These are phyloP conservation scores for Eulacestoma nigropectus DNA, from an alignment of 2,113 vertebrate species.

Conservation along the genomic window DNA sequence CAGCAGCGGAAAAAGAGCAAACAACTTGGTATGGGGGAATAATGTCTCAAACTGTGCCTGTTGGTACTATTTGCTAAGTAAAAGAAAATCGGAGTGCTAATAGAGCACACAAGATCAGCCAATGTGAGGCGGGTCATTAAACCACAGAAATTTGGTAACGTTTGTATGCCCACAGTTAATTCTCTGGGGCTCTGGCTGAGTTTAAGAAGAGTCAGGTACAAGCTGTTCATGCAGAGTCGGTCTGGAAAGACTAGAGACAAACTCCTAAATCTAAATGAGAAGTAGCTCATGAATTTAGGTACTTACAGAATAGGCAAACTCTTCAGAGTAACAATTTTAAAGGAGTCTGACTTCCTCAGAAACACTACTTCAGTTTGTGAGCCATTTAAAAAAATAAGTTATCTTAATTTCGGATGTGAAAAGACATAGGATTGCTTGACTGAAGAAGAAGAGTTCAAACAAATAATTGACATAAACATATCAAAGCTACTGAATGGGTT, in stretches of 20 bases:
- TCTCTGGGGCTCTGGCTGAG: neutral
- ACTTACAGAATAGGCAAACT: neutral
- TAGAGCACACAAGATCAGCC: neutral
- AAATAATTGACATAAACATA: neutral
- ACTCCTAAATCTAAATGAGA: neutral
- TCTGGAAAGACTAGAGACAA: neutral
- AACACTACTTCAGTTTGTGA: neutral
- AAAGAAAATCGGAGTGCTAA: neutral
- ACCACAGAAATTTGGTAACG: neutral
- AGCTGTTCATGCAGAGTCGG: neutral
- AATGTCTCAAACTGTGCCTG: neutral
- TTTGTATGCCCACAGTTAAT: neutral
- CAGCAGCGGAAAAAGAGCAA: neutral
- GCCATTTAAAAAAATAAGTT: neutral
- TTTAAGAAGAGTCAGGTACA: neutral
- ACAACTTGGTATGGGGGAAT: neutral
- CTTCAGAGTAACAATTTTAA: neutral
- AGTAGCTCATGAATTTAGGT: neutral
- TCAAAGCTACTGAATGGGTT: constrained; percentile 11
- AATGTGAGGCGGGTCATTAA: neutral
- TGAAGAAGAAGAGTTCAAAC: neutral
- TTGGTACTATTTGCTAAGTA: neutral
- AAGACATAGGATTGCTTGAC: neutral
- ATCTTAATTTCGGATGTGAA: neutral
- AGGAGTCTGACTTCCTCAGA: neutral